These are phyloP conservation scores for Poeciliopsis turrubarensis DNA, from an alignment of 2,113 vertebrate genomes.

Conservation along the genomic window DNA sequence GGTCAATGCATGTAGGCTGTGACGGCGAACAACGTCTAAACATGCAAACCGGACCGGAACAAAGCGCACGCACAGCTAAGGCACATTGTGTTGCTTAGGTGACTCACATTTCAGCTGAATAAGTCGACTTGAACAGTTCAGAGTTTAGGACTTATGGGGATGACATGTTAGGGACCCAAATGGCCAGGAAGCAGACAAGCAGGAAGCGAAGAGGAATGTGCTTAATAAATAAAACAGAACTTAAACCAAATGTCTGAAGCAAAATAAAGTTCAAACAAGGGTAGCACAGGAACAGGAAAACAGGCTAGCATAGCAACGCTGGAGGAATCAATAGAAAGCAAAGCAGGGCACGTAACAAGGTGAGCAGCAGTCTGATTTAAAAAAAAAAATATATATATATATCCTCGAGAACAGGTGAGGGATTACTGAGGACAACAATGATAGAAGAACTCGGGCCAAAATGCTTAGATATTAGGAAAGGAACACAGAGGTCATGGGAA, in stretches of 20 bases:
- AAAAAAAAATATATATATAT: too few relatives aligned
- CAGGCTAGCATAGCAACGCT: too few relatives aligned
- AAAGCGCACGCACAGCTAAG: neutral
- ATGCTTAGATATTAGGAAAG: too few relatives aligned
- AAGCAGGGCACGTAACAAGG: too few relatives aligned
- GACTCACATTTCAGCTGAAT: neutral
- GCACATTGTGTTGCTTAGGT: neutral
- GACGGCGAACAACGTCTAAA: neutral
- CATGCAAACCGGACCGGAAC: neutral
- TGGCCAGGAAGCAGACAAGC: too few relatives aligned
- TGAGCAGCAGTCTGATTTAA: too few relatives aligned
- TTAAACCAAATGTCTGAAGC: neutral
- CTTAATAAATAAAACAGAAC: neutral
- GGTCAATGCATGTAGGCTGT: neutral
- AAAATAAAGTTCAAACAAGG: neutral
- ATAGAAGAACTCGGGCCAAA: too few relatives aligned
- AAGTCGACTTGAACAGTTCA: neutral
- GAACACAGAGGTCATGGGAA: too few relatives aligned
- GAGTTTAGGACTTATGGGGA: neutral
- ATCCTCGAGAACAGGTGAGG: too few relatives aligned
- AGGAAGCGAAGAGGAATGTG: neutral
- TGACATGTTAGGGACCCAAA: neutral
- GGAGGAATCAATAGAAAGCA: too few relatives aligned
- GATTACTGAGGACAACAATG: too few relatives aligned
- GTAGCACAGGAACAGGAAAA: too few relatives aligned